Base-by-base conservation (phyloP, 1,140 invertebrate species). In the Orius laevigatus region DNA sequence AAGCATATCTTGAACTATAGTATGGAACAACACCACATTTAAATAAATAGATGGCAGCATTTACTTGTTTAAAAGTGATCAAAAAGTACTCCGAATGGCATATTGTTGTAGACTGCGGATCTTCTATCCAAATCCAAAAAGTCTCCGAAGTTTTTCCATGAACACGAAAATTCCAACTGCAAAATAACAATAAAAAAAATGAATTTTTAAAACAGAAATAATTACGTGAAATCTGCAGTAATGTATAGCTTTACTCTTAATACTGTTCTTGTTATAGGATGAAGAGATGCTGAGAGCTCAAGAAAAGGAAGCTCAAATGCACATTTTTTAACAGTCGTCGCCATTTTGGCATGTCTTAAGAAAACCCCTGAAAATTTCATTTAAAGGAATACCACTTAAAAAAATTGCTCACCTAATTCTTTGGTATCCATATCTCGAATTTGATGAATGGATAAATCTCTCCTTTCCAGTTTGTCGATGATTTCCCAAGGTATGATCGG, bases 71-170 rank as follows among this genome's bases (percentile, higher is more conserved):
- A 65, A 83, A 84, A 12, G 81, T 85, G 1, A 98, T 63, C 10
- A 84, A 72, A 62, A 98, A 88, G 57, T 87, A 83, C 62, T 99
- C 96, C 44, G 84, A 84, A 69, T 99, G 95, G 64, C 97, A 94
- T 60, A 98, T 97, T 55, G 78, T 79, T 64, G 96, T 90, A 50
- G 73, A 84, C 10, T 89, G 83, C 0, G 91, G 82, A 68, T 98
- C 92, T 67, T 97, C 93, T 11, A 99, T 82, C 90, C 94, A 97
- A 44, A 98, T 78, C 87, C 91, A 98, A 66, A 96, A 99, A 2
- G 82, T 74, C 66, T 98, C 89, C 1, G 81, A 74, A 8, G 72
- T 76, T 62, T 81, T 84, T 1, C 93, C 91, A 62, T 97, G 91
- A 48, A 89, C 68, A 53, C 73, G 76, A 59, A 91, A 86, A 61